Evolutionary conservation across 2,113 vertebrate species (phyloP).

Genomic region (Caranx melampygus): DNA sequence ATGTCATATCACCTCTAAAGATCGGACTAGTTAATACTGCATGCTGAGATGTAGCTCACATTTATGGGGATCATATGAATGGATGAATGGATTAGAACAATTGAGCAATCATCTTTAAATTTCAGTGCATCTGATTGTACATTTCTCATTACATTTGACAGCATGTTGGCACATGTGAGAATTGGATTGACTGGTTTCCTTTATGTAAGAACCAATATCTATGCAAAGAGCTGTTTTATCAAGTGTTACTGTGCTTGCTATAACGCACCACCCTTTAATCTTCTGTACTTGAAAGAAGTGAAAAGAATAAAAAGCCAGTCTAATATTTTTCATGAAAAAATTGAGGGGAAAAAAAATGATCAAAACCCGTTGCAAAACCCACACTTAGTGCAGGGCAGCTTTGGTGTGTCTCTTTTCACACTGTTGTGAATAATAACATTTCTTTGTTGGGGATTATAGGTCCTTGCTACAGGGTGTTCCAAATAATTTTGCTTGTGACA

Average conservation of each 20-base stretch:
- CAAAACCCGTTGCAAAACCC: conserved; percentile 57
- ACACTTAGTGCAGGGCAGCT: conserved; percentile 66
- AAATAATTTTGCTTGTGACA: conserved; percentile 72
- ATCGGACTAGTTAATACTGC: conserved; percentile 28
- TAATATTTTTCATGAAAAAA: conserved; percentile 65
- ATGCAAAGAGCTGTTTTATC: conserved; percentile 67
- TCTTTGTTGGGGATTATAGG: conserved; percentile 75
- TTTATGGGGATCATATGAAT: conserved; percentile 18
- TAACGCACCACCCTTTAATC: conserved; percentile 58
- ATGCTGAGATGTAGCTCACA: conserved; percentile 12
- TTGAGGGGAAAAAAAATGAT: conserved; percentile 28
- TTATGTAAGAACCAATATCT: conserved; percentile 63
- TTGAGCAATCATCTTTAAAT: conserved; percentile 32
- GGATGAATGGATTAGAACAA: conserved; percentile 43
- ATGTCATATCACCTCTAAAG: background rate
- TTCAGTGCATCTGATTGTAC: conserved; percentile 32
- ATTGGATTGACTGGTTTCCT: conserved; percentile 51
- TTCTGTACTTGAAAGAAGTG: conserved; percentile 61
- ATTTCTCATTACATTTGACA: conserved; percentile 62
- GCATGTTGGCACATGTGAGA: conserved; percentile 46
- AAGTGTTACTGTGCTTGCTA: conserved; percentile 54
- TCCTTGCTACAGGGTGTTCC: conserved; percentile 75
- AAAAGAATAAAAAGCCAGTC: conserved; percentile 63
- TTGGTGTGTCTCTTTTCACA: conserved; percentile 67
- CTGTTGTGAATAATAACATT: conserved; percentile 76